These are phyloP conservation scores for Zophobas atratus DNA, from an alignment of 1,140 invertebrate genomes.

Conservation along the genomic window DNA sequence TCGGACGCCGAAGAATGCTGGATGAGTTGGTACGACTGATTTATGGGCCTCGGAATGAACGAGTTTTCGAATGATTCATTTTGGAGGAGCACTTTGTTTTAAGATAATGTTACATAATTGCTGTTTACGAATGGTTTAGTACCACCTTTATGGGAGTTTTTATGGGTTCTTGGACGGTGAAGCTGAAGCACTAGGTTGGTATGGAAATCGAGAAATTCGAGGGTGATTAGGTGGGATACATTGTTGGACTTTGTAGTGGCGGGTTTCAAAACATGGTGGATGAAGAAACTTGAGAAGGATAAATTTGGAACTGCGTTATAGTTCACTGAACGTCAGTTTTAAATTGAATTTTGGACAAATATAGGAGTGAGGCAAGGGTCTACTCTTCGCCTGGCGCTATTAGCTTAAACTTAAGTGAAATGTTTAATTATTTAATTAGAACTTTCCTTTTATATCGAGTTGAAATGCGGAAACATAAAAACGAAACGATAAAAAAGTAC, in stretches of 20 bases:
- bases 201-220: constrained; percentile 27
- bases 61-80: neutral
- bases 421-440: too few species aligned
- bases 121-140: constrained; percentile 12
- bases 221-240: neutral
- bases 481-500: too few species aligned
- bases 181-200: constrained; percentile 1
- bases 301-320: too few species aligned
- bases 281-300: too few species aligned
- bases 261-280: too few species aligned
- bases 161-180: constrained; percentile 5
- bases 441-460: too few species aligned
- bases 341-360: too few species aligned
- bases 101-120: constrained; percentile 41
- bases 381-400: too few species aligned
- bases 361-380: too few species aligned
- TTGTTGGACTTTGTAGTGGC: constrained; percentile 7
- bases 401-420: too few species aligned
- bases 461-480: too few species aligned
- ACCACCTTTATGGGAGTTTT: constrained; percentile 12
- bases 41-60: neutral
- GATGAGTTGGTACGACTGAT: constrained; percentile 9
- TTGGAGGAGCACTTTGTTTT: constrained; percentile 21
- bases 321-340: too few species aligned
- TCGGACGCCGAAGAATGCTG: constrained; percentile 4